phyloP scores from a whole-genome alignment of 2,797 vertebrate species.

The Siniperca obscura region DNA sequence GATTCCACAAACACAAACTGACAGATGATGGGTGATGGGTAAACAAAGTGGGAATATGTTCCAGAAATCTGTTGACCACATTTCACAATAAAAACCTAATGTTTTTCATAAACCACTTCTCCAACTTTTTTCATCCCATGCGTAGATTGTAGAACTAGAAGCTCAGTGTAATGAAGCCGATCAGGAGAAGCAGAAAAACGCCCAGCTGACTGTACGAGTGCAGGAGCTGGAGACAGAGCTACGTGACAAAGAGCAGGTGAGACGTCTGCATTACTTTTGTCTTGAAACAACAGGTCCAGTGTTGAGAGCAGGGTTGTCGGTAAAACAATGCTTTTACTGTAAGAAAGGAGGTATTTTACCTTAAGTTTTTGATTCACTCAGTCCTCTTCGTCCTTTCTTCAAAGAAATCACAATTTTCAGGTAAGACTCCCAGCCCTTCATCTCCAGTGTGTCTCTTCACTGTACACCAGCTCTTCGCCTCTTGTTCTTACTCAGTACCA shows the following conservation, averaged over 20 bases:
- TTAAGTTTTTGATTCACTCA: constrained; percentile 14
- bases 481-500: not conserved
- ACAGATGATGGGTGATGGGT: not conserved
- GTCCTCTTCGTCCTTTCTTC: not conserved
- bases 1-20: not conserved
- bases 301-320: constrained; percentile 2
- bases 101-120: not conserved
- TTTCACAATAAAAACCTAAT: not conserved
- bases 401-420: constrained; percentile 25
- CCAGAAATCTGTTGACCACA: not conserved
- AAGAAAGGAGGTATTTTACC: not conserved
- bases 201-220: constrained; percentile 87
- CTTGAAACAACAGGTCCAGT: not conserved
- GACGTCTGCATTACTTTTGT: constrained; percentile 2
- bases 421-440: not conserved
- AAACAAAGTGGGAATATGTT: constrained; percentile 17
- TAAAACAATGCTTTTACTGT: not conserved
- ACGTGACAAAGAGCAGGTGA: constrained; percentile 94
- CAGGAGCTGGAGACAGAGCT: constrained; percentile 92
- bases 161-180: constrained; percentile 90
- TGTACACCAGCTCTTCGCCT: constrained; percentile 2
- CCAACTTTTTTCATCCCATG: not conserved
- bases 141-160: constrained; percentile 92
- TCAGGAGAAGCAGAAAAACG: constrained; percentile 91
- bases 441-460: not conserved